Percentiles rank a stretch among this genome's conserved stretches.
Evolutionary conservation across 2,797 vertebrate genomes (phyloP).

Genomic region (Ispidina lecontei): DNA sequence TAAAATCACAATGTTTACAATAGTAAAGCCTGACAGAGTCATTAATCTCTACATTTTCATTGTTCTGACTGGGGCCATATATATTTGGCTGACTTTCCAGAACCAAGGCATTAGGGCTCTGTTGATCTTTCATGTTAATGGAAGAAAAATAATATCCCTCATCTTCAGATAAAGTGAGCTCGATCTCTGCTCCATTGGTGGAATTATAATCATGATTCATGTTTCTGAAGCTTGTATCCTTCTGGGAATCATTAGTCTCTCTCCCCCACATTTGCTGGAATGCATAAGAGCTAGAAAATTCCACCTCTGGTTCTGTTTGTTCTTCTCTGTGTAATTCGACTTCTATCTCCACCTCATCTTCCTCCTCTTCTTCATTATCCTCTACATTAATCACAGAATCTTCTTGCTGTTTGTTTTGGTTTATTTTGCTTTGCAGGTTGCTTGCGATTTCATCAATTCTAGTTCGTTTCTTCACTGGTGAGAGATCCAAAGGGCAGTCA

Average conservation of each 20-base stretch:
- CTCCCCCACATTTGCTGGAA: too few relatives aligned
- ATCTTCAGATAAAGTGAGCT: slow-evolving; percentile 90
- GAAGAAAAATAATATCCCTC: slow-evolving; percentile 88
- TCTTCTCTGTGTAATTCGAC: slow-evolving; percentile 81
- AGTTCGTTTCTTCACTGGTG: slow-evolving; percentile 94
- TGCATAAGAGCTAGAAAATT: background rate
- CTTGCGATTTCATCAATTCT: slow-evolving; percentile 97
- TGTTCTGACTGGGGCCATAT: too few relatives aligned
- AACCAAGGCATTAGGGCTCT: slow-evolving; percentile 61
- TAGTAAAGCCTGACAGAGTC: slow-evolving; percentile 82
- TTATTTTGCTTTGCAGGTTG: slow-evolving; percentile 96
- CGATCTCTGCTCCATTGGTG: slow-evolving; percentile 86
- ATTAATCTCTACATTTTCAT: background rate
- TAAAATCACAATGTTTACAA: slow-evolving; percentile 98
- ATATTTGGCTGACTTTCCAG: too few relatives aligned
- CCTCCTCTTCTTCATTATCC: slow-evolving; percentile 89
- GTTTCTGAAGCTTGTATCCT: slow-evolving; percentile 77
- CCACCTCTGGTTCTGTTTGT: slow-evolving; percentile 73
- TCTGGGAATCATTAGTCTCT: slow-evolving; percentile 38
- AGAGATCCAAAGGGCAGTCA: slow-evolving; percentile 89
- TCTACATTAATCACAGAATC: slow-evolving; percentile 91
- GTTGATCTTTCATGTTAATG: slow-evolving; percentile 80
- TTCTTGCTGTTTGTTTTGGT: slow-evolving; percentile 88
- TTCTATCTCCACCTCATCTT: slow-evolving; percentile 84
- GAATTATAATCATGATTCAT: slow-evolving; percentile 83